Evolutionary conservation across 2,797 vertebrate genomes (phyloP).

Genomic region (Anolis apletophallus): DNA sequence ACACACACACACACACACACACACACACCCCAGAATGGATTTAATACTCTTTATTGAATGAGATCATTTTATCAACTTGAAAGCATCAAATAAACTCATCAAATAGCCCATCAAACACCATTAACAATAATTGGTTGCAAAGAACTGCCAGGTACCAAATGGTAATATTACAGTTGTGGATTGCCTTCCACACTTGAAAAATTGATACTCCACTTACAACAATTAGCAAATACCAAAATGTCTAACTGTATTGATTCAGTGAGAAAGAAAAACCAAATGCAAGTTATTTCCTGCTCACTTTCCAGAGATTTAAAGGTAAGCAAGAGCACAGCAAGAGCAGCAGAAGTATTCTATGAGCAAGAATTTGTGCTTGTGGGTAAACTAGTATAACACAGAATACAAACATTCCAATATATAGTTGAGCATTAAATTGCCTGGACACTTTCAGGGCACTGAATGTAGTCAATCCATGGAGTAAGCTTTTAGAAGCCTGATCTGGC

Average conservation of each 20-base stretch:
- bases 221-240: neutral
- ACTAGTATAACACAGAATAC: neutral
- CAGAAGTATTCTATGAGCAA: neutral
- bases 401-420: neutral
- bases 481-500: neutral
- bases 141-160: too few relatives aligned
- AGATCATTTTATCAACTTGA: neutral
- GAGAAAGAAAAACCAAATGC: neutral
- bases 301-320: neutral
- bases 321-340: neutral
- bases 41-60: neutral
- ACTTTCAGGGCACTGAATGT: neutral
- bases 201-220: neutral
- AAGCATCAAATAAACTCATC: neutral
- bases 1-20: too few relatives aligned
- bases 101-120: neutral
- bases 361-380: too few relatives aligned
- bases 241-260: neutral
- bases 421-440: neutral
- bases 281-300: neutral
- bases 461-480: neutral
- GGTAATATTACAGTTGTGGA: neutral
- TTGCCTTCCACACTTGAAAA: constrained; percentile 1
- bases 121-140: neutral
- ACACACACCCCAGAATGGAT: neutral